Conservation (phyloP, 2,888 invertebrate genomes). For the Mystacides longicornis region DNA sequence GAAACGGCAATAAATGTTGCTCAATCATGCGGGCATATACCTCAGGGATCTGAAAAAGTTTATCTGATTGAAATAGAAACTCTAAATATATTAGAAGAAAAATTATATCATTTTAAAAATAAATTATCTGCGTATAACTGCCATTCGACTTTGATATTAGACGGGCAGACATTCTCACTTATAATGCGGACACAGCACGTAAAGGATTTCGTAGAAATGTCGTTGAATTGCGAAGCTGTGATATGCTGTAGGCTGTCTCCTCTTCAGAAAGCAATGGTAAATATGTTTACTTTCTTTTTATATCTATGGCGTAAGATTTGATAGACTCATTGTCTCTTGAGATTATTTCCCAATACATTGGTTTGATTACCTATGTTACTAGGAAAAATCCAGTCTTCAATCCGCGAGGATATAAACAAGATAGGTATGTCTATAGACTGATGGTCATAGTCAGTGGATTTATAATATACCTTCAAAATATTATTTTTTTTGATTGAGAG, state of each 20-base stretch:
- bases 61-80: slow-evolving; percentile 45
- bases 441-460: no score
- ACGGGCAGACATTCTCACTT: slow-evolving; percentile 65
- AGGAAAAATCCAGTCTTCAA: no score
- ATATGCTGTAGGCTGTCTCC: slow-evolving; percentile 88
- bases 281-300: no score
- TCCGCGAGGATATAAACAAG: no score
- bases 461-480: no score
- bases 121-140: slow-evolving; percentile 45
- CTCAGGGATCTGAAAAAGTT: slow-evolving; percentile 47
- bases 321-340: no score
- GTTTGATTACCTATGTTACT: no score
- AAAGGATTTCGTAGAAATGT: slow-evolving; percentile 58
- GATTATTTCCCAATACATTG: no score
- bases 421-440: no score
- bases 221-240: slow-evolving; percentile 68
- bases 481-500: no score
- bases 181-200: slow-evolving; percentile 57
- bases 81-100: slow-evolving; percentile 49
- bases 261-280: slow-evolving; percentile 77
- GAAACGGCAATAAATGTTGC: slow-evolving; percentile 83
- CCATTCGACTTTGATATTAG: slow-evolving; percentile 66
- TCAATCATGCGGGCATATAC: slow-evolving; percentile 68
- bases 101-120: slow-evolving; percentile 53
- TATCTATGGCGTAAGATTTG: no score